Conservation (phyloP, 2,888 invertebrate genomes). For the Stenurella melanura region DNA sequence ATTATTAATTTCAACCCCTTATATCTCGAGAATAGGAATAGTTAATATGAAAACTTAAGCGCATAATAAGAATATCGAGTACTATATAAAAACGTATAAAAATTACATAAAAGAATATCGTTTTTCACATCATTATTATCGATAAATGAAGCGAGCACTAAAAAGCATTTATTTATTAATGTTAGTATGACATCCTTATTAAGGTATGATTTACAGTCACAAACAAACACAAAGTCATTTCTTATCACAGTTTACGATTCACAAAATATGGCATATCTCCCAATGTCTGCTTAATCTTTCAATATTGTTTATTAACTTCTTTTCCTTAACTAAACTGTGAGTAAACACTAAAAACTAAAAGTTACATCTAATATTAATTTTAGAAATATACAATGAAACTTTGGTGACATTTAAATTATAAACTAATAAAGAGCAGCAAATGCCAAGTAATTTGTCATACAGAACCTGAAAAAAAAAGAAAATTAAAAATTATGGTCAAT, state of each 20-base stretch:
- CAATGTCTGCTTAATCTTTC: conserved; percentile 67
- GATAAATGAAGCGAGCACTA: conserved; percentile 21
- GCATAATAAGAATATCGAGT: too few species aligned
- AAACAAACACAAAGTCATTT: conserved; percentile 30
- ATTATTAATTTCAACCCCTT: too few species aligned
- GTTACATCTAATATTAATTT: conserved; percentile 11
- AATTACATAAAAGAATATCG: too few species aligned
- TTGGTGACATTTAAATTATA: conserved; percentile 29
- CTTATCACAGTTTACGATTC: conserved; percentile 52
- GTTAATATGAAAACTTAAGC: too few species aligned
- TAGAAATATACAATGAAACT: conserved; percentile 30
- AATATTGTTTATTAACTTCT: too few species aligned
- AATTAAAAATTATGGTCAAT: not conserved
- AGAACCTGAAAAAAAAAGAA: conserved; percentile 27
- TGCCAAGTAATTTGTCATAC: conserved; percentile 17
- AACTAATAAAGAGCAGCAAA: conserved; percentile 31
- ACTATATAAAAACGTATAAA: too few species aligned
- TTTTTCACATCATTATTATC: not conserved
- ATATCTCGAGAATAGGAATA: too few species aligned
- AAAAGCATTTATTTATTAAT: conserved; percentile 55
- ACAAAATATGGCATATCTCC: conserved; percentile 46
- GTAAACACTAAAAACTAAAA: conserved; percentile 27
- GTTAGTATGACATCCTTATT: conserved; percentile 29
- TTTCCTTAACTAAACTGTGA: conserved; percentile 45
- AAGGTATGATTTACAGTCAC: conserved; percentile 33